Conservation (phyloP, 2,113 vertebrate species). For the Phaethornis superciliosus region DNA sequence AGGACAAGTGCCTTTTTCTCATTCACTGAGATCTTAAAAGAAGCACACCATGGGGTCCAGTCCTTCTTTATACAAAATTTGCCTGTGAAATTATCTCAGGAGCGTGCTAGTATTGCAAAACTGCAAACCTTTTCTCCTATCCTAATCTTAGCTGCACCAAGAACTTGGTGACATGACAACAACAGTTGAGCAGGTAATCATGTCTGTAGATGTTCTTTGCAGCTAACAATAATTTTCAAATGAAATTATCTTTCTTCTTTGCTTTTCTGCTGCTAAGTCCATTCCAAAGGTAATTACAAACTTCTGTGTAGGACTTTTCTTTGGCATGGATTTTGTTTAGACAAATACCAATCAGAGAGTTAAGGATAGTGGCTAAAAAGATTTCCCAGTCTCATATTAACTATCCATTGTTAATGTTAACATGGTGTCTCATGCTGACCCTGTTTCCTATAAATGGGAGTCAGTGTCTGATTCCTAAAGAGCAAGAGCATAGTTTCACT, state of each 20-base stretch:
- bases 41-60: fast-evolving
- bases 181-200: not conserved
- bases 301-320: not conserved
- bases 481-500: not conserved
- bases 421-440: not conserved
- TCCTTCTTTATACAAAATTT: not conserved
- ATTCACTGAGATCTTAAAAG: not conserved
- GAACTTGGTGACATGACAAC: not conserved
- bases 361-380: not conserved
- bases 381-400: not conserved
- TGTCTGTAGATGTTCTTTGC: not conserved
- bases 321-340: not conserved
- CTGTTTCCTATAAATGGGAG: not conserved
- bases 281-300: not conserved
- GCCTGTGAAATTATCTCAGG: not conserved
- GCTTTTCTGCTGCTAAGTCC: not conserved
- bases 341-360: not conserved
- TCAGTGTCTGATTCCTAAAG: not conserved
- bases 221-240: not conserved
- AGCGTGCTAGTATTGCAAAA: not conserved
- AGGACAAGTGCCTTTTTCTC: not conserved
- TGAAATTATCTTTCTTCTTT: not conserved
- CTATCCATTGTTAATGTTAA: not conserved
- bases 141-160: not conserved
- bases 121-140: not conserved